These are phyloP conservation scores for Hemibagrus wyckioides DNA, from an alignment of 2,113 vertebrate species.

Conservation along the genomic window DNA sequence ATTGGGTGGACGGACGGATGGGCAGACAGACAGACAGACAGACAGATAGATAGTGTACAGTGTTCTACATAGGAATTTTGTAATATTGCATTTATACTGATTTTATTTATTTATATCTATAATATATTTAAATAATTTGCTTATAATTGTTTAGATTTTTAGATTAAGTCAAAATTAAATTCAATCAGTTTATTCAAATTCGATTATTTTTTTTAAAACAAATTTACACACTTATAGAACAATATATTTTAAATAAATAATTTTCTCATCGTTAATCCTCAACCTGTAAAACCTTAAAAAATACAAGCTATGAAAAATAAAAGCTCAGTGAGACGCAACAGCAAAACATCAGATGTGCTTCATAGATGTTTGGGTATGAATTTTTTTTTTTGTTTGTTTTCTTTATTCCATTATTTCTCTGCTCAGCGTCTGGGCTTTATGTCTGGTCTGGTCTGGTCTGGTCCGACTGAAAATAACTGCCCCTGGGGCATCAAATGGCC, in stretches of 20 bases:
- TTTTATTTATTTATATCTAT: too few species aligned
- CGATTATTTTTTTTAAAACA: too few species aligned
- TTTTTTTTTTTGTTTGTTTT: not conserved
- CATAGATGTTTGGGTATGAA: not conserved
- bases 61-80: too few species aligned
- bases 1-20: not conserved
- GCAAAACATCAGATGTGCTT: not conserved
- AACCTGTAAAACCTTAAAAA: not conserved
- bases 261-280: not conserved
- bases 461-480: not conserved
- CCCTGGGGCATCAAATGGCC: not conserved
- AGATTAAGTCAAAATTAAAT: too few species aligned
- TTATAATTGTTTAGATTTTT: too few species aligned
- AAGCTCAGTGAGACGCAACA: too few species aligned
- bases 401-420: not conserved
- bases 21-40: too few species aligned
- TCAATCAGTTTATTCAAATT: too few species aligned
- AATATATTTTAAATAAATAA: too few species aligned
- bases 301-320: not conserved
- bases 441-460: not conserved
- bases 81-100: too few species aligned
- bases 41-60: too few species aligned
- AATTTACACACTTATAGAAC: too few species aligned
- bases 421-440: not conserved
- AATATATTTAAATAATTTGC: not conserved